Evolutionary conservation across 2,888 invertebrate genomes (phyloP), one percentile per base, ranked within the genome.

Genomic region (Polylopha cassiicola): DNA sequence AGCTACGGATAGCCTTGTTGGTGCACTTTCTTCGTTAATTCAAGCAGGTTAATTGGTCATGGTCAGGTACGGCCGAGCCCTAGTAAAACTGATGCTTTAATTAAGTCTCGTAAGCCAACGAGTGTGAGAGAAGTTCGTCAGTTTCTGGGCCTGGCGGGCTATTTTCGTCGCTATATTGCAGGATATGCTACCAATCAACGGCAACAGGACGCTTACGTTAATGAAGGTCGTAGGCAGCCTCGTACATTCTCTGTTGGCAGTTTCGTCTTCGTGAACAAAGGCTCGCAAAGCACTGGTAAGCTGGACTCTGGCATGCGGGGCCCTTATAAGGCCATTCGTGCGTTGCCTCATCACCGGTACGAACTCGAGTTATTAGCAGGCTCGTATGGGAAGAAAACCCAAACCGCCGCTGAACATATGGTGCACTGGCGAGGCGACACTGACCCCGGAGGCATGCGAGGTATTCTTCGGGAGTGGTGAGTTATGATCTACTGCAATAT

Each of bases 61-160:
- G 34, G 38, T 38, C 43, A 48, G 41, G 50, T 52, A 18, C 23
- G 47, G 18, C 52, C 51, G 26, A 42, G 43, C 9, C 30, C 29
- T 1, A 7, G 18, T 4, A 50, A 53, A 22, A 18, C 45, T 1
- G 33, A 47, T 15, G 48, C 38, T 1, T 13, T 43, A 2, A 11
- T 32, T 2, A 18, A 33, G 0, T 13, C 28, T 9, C 22, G 28
- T 1, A 7, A 13, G 1, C 37, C 33, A 1, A 8, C 16, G 1
- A 38, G 14, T 4, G 37, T 43, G 3, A 37, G 5, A 14, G 28
- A 28, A 16, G 26, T 31, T 7, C 23, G 17, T 1, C 20, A 17
- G 6, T 28, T 38, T 9, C 8, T 31, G 2, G 38, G 31, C 2
- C 17, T 38, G 2, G 31, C 38, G 1, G 30, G 31, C 2, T 38